Base-by-base conservation (phyloP, 2,113 vertebrate genomes). In the Fulmarus glacialis region DNA sequence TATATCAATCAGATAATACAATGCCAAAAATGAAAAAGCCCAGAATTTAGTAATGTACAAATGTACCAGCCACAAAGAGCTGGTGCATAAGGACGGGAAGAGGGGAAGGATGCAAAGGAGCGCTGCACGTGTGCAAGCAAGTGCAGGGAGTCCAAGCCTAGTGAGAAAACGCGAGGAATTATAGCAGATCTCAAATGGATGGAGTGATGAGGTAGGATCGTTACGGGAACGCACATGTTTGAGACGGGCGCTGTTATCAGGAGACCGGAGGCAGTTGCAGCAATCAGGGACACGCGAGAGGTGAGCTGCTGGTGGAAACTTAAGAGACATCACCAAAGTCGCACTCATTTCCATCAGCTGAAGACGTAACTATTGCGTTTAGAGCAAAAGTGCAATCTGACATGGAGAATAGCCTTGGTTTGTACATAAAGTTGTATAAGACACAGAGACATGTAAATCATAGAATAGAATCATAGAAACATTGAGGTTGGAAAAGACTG, bases 171-270 rank as follows among this genome's bases (percentile, higher is more conserved):
- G 12, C 0, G 6, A 38, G 67, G 58, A 34, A 40, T 13, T 47
- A 1, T 0, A 71, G 62, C 47, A 72, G 38, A 47, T 59, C 53
- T n/a, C 52, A 20, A 20, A 26, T 2, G 17, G 43, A 62, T 32
- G 42, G 38, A 70, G 34, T 0, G 7, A 55, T 15, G 26, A 13
- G 56, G 47, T 7, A 13, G 47, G 67, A 47, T 18, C 5, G 1
- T 24, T 38, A 22, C 0, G 11, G 60, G 63, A 73, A 29, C 0
- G 15, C 23, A 29, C 22, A 4, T 0, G 0, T 1, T 27, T 29
- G n/a, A 29, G 58, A 13, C 0, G 2, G 71, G 17, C 0, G 2
- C 21, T 62, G 9, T 4, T 4, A 34, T 27, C 52, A 52, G 52
- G 36, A 8, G 0, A 22, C 2, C 6, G 5, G 32, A 43, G 38